Evolutionary conservation across 1,140 invertebrate species (phyloP), one percentile per base, ranked within the genome.

Genomic region (Achatina immaculata): DNA sequence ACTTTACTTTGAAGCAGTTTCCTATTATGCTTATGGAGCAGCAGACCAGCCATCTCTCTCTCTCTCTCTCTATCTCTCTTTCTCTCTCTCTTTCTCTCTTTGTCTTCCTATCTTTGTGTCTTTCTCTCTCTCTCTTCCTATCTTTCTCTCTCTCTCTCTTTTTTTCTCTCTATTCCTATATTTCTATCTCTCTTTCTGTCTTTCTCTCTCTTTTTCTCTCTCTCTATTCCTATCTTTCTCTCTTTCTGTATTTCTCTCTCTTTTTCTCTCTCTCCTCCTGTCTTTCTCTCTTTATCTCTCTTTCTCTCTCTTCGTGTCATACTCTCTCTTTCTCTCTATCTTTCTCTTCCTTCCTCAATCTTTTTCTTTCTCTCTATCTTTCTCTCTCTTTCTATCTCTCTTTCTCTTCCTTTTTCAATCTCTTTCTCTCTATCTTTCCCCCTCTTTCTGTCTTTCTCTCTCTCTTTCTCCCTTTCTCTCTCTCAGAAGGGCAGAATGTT

Each of bases 161-260:
- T 38, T 48, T 62, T 40, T 36, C 36, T 40, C 51, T 36, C 36
- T 36, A 34, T 36, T 31, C 40, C 58, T 36, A 28, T 36, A 19
- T 62, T 38, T 43, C 40, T 43, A 11, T 58, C 48, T 42, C 55
- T 48, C 42, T 62, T 31, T 36, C 55, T 38, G n/a, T 62, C 42
- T 36, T 36, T n/a, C 42, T 62, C 36, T 42, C 34, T 42, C 34
- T 62, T 24, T 42, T 36, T n/a, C 55, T 77, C 55, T 65, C 34
- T 65, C 58, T 62, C 51, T 77, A n/a, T 58, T 78, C 31, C 42
- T 43, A 66, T 31, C 68, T 36, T 43, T 28, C 43, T 36, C 68
- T 36, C 38, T 21, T 78, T 40, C 43, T 6, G 28, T 36, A 68
- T 4, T 69, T 43, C 68, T 40, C n/a, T 3, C 36, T 43, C 43